A percentile compares a stretch with the other conserved stretches of the same genome.
These are phyloP conservation scores for Pteruthius melanotis DNA, from an alignment of 2,113 vertebrate species.

Conservation along the genomic window DNA sequence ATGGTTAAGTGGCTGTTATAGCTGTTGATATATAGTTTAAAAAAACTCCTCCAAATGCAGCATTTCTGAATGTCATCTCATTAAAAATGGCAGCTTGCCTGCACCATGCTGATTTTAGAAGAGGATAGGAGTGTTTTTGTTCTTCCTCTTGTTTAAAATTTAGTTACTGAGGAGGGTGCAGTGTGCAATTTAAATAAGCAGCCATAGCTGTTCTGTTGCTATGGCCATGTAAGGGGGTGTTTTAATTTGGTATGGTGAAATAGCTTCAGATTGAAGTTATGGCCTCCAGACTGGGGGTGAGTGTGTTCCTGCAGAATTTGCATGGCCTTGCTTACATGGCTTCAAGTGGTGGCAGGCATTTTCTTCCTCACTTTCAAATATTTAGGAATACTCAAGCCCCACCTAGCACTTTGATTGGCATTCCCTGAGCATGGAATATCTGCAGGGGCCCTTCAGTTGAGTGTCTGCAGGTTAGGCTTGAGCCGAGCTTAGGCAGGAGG, in stretches of 20 bases:
- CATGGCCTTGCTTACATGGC: accelerated
- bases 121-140: not conserved
- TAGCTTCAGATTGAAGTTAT: not conserved
- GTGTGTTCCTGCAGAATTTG: not conserved
- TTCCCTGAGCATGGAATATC: not conserved
- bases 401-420: accelerated
- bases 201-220: not conserved
- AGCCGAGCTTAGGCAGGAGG: not conserved
- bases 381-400: not conserved
- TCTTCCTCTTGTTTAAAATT: not conserved
- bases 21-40: not conserved
- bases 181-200: not conserved
- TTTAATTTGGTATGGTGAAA: not conserved
- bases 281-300: not conserved
- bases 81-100: not conserved
- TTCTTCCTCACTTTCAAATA: not conserved
- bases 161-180: not conserved
- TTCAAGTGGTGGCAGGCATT: not conserved
- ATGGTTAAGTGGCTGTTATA: not conserved
- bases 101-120: not conserved
- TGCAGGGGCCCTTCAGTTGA: not conserved
- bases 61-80: not conserved
- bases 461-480: not conserved
- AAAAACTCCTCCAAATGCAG: accelerated
- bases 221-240: not conserved